These are phyloP conservation scores for Drosophila eugracilis DNA, from an alignment of 1,140 invertebrate genomes.

Conservation along the genomic window DNA sequence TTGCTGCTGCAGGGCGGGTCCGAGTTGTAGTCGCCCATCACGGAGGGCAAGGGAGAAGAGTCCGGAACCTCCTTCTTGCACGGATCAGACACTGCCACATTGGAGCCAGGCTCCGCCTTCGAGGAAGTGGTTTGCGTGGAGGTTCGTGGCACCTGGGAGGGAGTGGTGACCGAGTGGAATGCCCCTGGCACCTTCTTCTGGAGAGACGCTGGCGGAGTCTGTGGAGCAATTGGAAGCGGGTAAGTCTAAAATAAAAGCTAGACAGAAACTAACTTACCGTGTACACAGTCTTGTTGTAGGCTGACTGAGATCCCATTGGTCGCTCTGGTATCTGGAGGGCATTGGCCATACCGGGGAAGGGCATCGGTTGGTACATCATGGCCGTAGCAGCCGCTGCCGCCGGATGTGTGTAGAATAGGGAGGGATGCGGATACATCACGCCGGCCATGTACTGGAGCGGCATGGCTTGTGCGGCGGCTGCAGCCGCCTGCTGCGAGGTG, in stretches of 20 bases:
- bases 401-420: constrained; percentile 79
- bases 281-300: constrained; percentile 53
- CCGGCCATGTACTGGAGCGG: constrained; percentile 86
- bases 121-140: constrained; percentile 87
- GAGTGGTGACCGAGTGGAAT: constrained; percentile 77
- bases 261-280: constrained; percentile 27
- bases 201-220: constrained; percentile 23
- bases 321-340: constrained; percentile 57
- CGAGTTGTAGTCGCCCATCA: constrained; percentile 61
- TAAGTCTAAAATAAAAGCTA: neutral
- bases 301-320: constrained; percentile 14
- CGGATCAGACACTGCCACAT: constrained; percentile 86
- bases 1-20: constrained; percentile 53
- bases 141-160: constrained; percentile 83
- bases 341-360: constrained; percentile 68
- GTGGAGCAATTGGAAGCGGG: constrained; percentile 10
- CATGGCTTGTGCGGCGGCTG: constrained; percentile 51
- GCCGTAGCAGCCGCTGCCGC: constrained; percentile 71
- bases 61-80: constrained; percentile 86
- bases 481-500: constrained; percentile 61
- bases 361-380: constrained; percentile 81
- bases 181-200: constrained; percentile 61
- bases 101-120: constrained; percentile 88
- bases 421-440: constrained; percentile 86
- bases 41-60: constrained; percentile 84